Evolutionary conservation across 2,797 vertebrate species (phyloP).

Genomic region (Malacoctenus gilli): DNA sequence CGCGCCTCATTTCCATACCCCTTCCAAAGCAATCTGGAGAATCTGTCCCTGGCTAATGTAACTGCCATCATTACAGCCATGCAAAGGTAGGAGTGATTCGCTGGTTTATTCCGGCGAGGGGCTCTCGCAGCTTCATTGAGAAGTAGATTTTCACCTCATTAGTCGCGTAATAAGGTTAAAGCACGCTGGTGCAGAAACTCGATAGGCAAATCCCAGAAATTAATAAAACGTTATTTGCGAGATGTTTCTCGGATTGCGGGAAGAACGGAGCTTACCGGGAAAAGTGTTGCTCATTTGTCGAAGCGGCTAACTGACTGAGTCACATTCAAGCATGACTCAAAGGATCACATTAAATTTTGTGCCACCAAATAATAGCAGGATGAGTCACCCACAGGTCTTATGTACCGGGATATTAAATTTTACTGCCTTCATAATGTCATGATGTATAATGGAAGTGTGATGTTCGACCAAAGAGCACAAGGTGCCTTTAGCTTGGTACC

Average conservation of each 20-base stretch:
- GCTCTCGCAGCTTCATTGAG: conserved; percentile 37
- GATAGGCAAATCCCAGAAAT: conserved; percentile 34
- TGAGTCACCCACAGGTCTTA: conserved; percentile 17
- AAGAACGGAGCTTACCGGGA: not conserved
- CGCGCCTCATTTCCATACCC: conserved; percentile 64
- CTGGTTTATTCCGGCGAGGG: conserved; percentile 21
- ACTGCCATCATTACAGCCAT: conserved; percentile 40
- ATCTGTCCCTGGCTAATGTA: conserved; percentile 43
- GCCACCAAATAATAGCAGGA: conserved; percentile 9
- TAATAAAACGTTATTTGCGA: conserved; percentile 34
- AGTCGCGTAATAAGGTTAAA: conserved; percentile 48
- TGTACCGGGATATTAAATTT: conserved; percentile 10
- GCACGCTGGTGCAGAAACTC: conserved; percentile 17
- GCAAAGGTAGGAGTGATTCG: conserved; percentile 36
- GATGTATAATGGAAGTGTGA: conserved; percentile 4
- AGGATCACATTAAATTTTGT: not conserved
- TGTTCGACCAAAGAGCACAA: conserved; percentile 7
- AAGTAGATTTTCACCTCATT: conserved; percentile 36
- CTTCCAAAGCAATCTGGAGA: conserved; percentile 52
- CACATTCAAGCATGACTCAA: conserved; percentile 12
- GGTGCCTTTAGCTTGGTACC: conserved; percentile 8
- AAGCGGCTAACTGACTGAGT: conserved; percentile 18
- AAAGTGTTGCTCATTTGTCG: conserved; percentile 5
- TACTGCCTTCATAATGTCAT: not conserved
- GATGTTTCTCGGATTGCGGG: conserved; percentile 16